Conservation (phyloP, 2,888 invertebrate species). For the Drosophila fungiperda region DNA sequence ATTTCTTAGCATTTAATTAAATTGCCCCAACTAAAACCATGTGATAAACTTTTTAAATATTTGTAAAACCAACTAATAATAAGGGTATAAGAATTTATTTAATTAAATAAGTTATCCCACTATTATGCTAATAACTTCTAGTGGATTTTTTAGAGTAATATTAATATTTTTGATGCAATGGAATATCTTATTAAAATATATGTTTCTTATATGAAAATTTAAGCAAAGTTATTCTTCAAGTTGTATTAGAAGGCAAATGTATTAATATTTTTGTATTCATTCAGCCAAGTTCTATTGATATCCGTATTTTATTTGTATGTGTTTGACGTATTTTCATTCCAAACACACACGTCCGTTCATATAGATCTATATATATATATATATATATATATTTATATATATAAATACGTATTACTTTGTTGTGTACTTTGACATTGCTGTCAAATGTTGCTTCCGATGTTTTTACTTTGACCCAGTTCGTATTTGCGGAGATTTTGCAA, state of each 20-base stretch:
- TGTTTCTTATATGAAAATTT: neutral
- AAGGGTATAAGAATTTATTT: neutral
- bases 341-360: slow-evolving; percentile 5
- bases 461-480: slow-evolving; percentile 55
- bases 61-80: neutral
- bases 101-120: neutral
- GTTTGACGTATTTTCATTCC: slow-evolving; percentile 36
- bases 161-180: neutral
- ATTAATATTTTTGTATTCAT: slow-evolving; percentile 6
- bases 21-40: neutral
- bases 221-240: neutral
- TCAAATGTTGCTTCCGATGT: slow-evolving; percentile 41
- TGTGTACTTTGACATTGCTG: slow-evolving; percentile 49
- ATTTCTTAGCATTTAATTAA: neutral
- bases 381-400: neutral
- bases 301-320: slow-evolving; percentile 30
- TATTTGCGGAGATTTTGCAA: slow-evolving; percentile 53
- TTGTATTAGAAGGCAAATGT: slow-evolving; percentile 11
- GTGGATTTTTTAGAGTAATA: neutral
- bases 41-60: neutral
- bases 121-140: neutral
- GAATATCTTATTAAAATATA: neutral
- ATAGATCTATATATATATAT: no score
- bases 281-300: slow-evolving; percentile 31
- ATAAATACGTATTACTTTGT: slow-evolving; percentile 17